Conservation (phyloP, 1,140 invertebrate species). For the Halyomorpha halys region DNA sequence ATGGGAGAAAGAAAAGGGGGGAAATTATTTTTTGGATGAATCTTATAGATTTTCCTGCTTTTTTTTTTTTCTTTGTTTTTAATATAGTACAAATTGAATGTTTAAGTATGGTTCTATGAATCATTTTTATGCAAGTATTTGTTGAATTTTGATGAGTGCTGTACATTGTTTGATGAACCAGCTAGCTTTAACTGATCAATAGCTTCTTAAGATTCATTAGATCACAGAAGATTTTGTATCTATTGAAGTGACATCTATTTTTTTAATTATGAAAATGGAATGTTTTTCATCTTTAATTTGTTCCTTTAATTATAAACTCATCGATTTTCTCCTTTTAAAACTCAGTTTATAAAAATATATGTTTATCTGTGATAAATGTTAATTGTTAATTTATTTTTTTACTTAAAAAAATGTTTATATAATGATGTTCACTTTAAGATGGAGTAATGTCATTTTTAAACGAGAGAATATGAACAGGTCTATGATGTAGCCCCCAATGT, state of each 20-base stretch:
- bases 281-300: constrained; percentile 1
- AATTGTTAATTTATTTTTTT: constrained; percentile 29
- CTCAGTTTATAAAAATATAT: constrained; percentile 16
- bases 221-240: background rate
- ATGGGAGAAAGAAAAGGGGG: background rate
- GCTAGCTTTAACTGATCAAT: background rate
- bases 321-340: background rate
- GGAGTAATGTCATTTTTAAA: constrained; percentile 31
- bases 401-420: constrained; percentile 27
- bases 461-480: constrained; percentile 17
- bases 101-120: constrained; percentile 1
- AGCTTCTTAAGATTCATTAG: background rate
- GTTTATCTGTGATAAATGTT: constrained; percentile 29
- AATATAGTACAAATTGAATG: constrained; percentile 5
- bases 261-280: background rate
- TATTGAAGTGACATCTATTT: background rate
- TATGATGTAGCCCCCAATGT: constrained; percentile 14
- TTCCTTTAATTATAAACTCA: constrained; percentile 2
- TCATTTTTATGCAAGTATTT: background rate
- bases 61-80: background rate
- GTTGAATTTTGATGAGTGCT: constrained; percentile 6
- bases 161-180: too few species aligned
- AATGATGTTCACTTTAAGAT: constrained; percentile 31
- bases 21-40: background rate
- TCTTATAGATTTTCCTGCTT: constrained; percentile 13